A percentile compares a stretch with the other conserved stretches of the same genome.
Conservation (phyloP, 2,113 vertebrate genomes). For the Peucedramus taeniatus region DNA sequence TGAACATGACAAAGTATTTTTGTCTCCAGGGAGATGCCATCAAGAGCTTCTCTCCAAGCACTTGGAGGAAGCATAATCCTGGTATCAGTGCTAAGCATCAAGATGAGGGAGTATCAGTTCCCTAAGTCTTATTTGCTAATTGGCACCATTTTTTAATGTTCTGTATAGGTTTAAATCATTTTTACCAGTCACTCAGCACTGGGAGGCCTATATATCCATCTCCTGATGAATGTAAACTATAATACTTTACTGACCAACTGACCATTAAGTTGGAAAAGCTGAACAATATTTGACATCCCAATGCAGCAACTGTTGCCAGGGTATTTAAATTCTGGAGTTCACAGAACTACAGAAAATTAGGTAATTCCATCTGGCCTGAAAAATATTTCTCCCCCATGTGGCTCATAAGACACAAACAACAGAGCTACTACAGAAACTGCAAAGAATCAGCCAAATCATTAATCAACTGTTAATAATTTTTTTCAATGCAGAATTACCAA, state of each 20-base stretch:
- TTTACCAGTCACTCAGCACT: neutral
- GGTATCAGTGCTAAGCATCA: neutral
- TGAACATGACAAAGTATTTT: neutral
- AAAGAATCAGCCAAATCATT: neutral
- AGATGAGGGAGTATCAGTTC: neutral
- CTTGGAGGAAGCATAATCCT: neutral
- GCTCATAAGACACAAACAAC: neutral
- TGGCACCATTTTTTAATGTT: neutral
- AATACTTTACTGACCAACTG: neutral
- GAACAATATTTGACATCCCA: neutral
- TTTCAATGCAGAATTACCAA: neutral
- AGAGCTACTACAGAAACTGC: neutral
- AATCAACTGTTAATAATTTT: neutral
- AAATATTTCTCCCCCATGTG: neutral
- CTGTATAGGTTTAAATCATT: neutral
- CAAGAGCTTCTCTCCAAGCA: neutral
- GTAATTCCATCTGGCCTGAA: neutral
- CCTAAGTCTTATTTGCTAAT: neutral
- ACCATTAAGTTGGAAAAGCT: neutral
- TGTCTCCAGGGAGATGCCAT: neutral
- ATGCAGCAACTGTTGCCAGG: neutral
- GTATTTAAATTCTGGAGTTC: neutral
- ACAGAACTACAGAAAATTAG: neutral
- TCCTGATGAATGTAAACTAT: neutral
- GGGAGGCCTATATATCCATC: neutral